A percentile compares a stretch with the other conserved stretches of the same genome.
Conservation (phyloP, 2,113 vertebrate genomes). For the Corythornis vintsioides region DNA sequence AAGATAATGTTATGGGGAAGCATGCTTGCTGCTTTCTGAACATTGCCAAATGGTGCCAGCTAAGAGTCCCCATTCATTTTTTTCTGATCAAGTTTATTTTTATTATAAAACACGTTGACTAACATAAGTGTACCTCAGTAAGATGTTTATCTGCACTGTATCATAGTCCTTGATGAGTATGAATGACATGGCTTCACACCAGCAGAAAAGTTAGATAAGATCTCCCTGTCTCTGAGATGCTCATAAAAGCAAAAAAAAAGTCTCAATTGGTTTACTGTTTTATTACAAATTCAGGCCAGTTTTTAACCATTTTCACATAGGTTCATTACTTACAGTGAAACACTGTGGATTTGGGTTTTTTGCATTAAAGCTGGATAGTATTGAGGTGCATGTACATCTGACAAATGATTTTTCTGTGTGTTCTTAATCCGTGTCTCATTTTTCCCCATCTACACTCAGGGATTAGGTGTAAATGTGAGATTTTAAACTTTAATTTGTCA, state of each 20-base stretch:
- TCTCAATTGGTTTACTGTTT: not conserved
- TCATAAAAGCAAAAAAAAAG: not conserved
- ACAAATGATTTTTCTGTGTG: not conserved
- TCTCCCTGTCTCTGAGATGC: not conserved
- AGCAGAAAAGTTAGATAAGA: not conserved
- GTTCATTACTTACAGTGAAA: not conserved
- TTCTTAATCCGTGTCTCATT: not conserved
- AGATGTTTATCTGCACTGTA: constrained; percentile 18
- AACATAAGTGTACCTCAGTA: not conserved
- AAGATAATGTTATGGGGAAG: not conserved
- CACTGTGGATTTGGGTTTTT: not conserved
- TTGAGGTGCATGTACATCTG: not conserved
- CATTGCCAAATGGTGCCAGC: not conserved
- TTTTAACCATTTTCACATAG: not conserved
- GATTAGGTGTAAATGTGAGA: not conserved
- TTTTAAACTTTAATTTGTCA: not conserved
- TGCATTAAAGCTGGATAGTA: not conserved
- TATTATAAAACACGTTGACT: not conserved
- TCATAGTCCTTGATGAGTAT: not conserved
- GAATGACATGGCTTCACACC: not conserved
- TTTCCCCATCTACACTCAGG: not conserved
- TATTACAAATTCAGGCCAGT: not conserved
- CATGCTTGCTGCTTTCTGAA: constrained; percentile 40
- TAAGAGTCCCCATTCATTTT: constrained; percentile 8
- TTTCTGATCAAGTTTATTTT: constrained; percentile 41